Percentiles rank a stretch among this genome's conserved stretches.
phyloP scores from a whole-genome alignment of 2,797 vertebrate genomes.

The Pangasius sanitwongsei region DNA sequence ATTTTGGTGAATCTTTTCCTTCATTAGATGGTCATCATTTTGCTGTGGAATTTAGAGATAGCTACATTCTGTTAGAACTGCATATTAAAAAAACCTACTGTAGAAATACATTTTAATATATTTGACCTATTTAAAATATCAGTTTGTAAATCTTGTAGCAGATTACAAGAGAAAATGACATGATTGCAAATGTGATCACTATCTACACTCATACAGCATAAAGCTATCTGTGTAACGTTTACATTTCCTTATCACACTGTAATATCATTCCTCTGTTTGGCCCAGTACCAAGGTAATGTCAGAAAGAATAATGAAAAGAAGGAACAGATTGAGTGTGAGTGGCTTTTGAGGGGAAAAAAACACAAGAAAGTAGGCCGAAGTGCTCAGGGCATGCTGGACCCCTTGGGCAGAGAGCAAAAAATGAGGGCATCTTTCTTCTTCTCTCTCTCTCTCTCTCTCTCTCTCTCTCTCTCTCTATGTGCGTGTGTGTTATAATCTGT shows the following conservation, averaged over 20 bases:
- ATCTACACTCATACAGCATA: not conserved
- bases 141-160: not conserved
- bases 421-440: conserved; percentile 64
- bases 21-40: not conserved
- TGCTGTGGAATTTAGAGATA: not conserved
- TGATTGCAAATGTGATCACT: not conserved
- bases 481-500: conserved; percentile 46
- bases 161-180: not conserved
- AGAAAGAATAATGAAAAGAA: conserved; percentile 42
- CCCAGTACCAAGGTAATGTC: not conserved
- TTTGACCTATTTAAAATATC: not conserved
- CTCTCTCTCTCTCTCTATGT: conserved; percentile 38
- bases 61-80: not conserved
- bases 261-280: not conserved
- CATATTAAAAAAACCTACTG: not conserved
- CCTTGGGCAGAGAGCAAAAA: conserved; percentile 68
- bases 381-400: conserved; percentile 67
- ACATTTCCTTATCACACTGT: not conserved
- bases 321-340: conserved; percentile 71
- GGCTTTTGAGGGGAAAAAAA: conserved; percentile 55
- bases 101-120: not conserved
- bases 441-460: conserved; percentile 38
- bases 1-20: not conserved
- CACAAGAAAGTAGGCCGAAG: conserved; percentile 73
- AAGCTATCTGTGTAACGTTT: not conserved